Conservation (phyloP, 2,888 invertebrate species). For the Drosophila trichaetosa region DNA sequence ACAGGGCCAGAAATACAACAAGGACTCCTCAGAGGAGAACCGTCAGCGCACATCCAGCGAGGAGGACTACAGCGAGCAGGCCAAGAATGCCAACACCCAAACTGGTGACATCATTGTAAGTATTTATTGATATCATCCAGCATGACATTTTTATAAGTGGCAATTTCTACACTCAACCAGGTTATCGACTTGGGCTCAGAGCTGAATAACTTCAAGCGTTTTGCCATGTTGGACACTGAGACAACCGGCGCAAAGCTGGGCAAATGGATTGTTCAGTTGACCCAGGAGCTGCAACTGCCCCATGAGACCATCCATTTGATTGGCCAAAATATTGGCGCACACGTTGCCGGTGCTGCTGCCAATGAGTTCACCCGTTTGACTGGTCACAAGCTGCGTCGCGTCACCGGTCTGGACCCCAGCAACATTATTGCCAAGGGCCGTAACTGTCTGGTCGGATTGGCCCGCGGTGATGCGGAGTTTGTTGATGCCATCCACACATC, state of each 20-base stretch:
- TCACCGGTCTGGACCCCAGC: conserved; percentile 83
- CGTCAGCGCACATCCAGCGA: conserved; percentile 67
- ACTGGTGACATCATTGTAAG: conserved; percentile 78
- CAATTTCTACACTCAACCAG: conserved; percentile 16
- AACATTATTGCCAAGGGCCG: conserved; percentile 70
- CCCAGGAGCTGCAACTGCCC: conserved; percentile 63
- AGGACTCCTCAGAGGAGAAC: conserved; percentile 42
- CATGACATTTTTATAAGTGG: background rate
- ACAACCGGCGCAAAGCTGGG: conserved; percentile 73
- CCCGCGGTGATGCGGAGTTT: conserved; percentile 84
- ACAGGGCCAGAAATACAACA: conserved; percentile 35
- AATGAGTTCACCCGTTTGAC: conserved; percentile 76
- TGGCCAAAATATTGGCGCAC: conserved; percentile 81
- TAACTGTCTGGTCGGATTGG: conserved; percentile 69
- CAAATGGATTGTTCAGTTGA: conserved; percentile 72
- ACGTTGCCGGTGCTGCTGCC: conserved; percentile 83
- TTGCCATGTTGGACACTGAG: conserved; percentile 71
- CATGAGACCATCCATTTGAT: conserved; percentile 80
- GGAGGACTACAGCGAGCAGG: conserved; percentile 58
- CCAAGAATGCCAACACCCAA: conserved; percentile 58
- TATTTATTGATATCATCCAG: background rate
- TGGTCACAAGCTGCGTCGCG: conserved; percentile 79
- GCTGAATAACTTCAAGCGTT: conserved; percentile 67
- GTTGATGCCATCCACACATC: conserved; percentile 84
- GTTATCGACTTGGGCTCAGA: conserved; percentile 79